Conservation (phyloP, 1,140 invertebrate genomes). For the Eupristina koningsbergeri region DNA sequence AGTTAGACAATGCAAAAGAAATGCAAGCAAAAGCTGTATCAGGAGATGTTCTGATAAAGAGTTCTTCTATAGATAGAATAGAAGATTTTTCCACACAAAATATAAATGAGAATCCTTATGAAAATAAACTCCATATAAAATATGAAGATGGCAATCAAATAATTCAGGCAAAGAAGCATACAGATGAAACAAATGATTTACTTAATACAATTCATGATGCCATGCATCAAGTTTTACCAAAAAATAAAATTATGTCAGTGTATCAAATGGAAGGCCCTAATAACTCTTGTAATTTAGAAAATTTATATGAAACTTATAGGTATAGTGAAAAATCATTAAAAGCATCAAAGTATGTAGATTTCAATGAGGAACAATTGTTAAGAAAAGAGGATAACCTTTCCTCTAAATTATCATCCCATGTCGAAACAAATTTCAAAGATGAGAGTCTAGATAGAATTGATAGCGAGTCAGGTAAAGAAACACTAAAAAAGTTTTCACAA, state of each 20-base stretch:
- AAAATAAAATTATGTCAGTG: conserved; percentile 32
- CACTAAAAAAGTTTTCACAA: conserved; percentile 16
- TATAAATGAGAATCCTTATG: not conserved
- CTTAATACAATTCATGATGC: conserved; percentile 19
- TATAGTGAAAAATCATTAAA: conserved; percentile 20
- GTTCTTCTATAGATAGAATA: not conserved
- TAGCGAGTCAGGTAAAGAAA: conserved; percentile 25
- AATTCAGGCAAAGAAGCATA: conserved; percentile 34
- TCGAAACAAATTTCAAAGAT: conserved; percentile 33
- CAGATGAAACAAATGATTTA: conserved; percentile 39
- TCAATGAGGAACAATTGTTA: conserved; percentile 23
- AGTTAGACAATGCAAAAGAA: not conserved
- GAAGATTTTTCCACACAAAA: not conserved
- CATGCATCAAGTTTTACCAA: conserved; percentile 26
- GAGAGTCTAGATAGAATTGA: not conserved
- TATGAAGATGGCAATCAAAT: conserved; percentile 3
- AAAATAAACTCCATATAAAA: conserved; percentile 19
- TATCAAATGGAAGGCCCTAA: conserved; percentile 43
- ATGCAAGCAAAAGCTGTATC: not conserved
- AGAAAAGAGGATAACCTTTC: conserved; percentile 10
- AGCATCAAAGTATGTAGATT: not conserved
- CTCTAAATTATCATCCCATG: not conserved
- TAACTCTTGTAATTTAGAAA: conserved; percentile 36
- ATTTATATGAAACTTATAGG: conserved; percentile 20
- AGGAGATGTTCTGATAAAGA: conserved; percentile 1